phyloP scores from a whole-genome alignment of 1,140 invertebrate species.

The Penaeus vannamei region DNA sequence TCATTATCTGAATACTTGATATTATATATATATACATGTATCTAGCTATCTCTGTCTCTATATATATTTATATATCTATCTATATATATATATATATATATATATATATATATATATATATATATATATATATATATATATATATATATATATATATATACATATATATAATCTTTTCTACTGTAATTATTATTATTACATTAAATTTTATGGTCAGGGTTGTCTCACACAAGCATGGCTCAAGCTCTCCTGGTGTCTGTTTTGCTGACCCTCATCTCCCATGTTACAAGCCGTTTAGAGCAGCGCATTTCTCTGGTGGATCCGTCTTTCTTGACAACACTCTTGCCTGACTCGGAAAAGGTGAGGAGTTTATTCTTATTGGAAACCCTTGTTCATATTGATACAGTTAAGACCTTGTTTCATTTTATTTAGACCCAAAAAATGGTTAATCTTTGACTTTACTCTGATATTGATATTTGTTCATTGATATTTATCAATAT shows the following conservation, averaged over 20 bases:
- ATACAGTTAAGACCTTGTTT: no score
- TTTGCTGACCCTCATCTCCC: slow-evolving; percentile 57
- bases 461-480: no score
- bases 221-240: slow-evolving; percentile 55
- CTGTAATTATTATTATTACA: not conserved
- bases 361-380: not conserved
- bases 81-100: no score
- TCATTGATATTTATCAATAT: not conserved
- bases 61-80: not conserved
- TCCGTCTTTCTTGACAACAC: slow-evolving; percentile 41
- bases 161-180: no score
- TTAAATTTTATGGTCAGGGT: slow-evolving; percentile 25
- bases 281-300: slow-evolving; percentile 58
- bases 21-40: not conserved
- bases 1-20: not conserved
- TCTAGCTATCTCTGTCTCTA: no score
- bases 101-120: no score
- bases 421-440: no score
- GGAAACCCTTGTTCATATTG: not conserved
- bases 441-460: no score
- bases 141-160: no score
- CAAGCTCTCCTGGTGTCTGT: slow-evolving; percentile 60
- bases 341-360: slow-evolving; percentile 48
- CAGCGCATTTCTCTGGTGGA: slow-evolving; percentile 62
- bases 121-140: no score